Percentiles rank a stretch among this genome's conserved stretches.
Evolutionary conservation across 2,797 vertebrate species (phyloP).

Genomic region (Enteromius fasciolatus): DNA sequence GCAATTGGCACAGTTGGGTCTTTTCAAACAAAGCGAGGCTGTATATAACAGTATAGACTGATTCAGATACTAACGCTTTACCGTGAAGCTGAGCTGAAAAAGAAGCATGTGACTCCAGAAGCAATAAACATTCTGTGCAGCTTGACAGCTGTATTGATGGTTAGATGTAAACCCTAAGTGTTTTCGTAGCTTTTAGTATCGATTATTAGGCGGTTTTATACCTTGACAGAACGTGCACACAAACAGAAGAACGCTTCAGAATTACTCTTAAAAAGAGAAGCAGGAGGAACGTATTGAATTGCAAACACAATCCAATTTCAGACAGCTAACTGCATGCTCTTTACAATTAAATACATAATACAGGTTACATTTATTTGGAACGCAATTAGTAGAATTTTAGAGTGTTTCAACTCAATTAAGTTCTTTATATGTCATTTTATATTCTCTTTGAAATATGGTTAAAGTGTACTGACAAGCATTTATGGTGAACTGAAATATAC

Average conservation of each 20-base stretch:
- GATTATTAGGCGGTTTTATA: neutral
- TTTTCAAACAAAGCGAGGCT: neutral
- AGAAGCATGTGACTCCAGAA: neutral
- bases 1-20: too few species aligned
- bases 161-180: neutral
- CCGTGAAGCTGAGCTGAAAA: neutral
- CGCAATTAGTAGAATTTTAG: neutral
- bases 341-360: neutral
- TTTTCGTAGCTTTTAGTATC: neutral
- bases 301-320: neutral
- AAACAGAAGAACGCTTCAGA: neutral
- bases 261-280: neutral
- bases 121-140: neutral
- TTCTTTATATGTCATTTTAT: neutral
- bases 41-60: neutral
- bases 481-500: neutral
- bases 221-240: neutral
- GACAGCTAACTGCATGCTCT: neutral
- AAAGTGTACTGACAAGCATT: neutral
- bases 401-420: neutral
- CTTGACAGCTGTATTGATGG: neutral
- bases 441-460: neutral
- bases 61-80: neutral
- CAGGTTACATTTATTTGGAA: neutral
- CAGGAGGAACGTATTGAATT: neutral